Conservation (phyloP, 2,888 invertebrate species). For the Imbricaverruca yamaguchii region DNA sequence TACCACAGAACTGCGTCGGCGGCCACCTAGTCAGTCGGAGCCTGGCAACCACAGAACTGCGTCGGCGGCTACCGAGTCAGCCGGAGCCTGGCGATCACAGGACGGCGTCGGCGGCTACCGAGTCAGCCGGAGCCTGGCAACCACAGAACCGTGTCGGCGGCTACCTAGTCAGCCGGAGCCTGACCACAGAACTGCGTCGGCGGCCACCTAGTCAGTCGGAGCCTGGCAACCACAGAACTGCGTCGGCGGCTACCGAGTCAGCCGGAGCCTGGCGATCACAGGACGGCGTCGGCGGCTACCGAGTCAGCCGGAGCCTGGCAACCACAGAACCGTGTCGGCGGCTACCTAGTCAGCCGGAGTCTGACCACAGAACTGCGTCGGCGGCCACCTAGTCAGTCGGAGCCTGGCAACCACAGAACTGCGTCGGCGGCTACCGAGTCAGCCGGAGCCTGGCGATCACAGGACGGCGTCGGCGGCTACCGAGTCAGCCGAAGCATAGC, state of each 20-base stretch:
- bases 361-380: conserved; percentile 27
- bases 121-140: conserved; percentile 58
- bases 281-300: neutral
- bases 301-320: conserved; percentile 58
- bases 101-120: neutral
- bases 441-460: conserved; percentile 58
- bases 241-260: neutral
- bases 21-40: conserved; percentile 50
- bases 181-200: conserved; percentile 22
- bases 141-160: neutral
- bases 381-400: conserved; percentile 46
- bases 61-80: neutral
- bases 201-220: conserved; percentile 50
- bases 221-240: conserved; percentile 40
- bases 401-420: conserved; percentile 47
- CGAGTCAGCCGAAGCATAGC: conserved; percentile 58
- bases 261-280: conserved; percentile 58
- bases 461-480: neutral
- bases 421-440: neutral
- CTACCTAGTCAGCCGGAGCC: conserved; percentile 57
- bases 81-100: conserved; percentile 59
- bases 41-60: conserved; percentile 40
- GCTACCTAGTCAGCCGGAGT: conserved; percentile 57
- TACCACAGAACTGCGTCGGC: neutral
- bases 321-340: neutral